Evolutionary conservation across 2,797 vertebrate species (phyloP).

Genomic region (Parauchenoglanis ngamensis): DNA sequence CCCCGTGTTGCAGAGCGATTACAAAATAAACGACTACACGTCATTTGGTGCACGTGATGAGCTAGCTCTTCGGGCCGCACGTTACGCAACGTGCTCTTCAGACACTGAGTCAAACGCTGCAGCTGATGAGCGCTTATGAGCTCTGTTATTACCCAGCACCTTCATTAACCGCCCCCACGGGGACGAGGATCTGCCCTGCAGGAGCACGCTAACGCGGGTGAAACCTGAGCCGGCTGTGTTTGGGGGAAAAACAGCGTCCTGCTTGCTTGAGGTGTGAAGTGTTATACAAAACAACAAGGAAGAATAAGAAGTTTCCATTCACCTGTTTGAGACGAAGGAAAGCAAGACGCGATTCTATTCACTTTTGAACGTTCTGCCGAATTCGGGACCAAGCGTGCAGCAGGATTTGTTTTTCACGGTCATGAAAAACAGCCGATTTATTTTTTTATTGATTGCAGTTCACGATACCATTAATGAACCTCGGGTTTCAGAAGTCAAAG

Average conservation of each 20-base stretch:
- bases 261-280: neutral
- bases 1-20: neutral
- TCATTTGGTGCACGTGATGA: neutral
- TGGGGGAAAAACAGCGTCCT: slow-evolving; percentile 20
- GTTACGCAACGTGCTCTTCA: slow-evolving; percentile 39
- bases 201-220: neutral
- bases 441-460: no score
- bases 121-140: slow-evolving; percentile 34
- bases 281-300: neutral
- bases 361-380: neutral
- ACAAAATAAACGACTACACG: neutral
- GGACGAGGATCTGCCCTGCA: neutral
- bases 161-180: slow-evolving; percentile 23
- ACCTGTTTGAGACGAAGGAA: neutral
- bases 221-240: slow-evolving; percentile 27
- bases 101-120: slow-evolving; percentile 53
- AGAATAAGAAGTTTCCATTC: neutral
- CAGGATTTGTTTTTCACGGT: neutral
- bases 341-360: neutral
- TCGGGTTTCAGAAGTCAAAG: neutral
- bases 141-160: slow-evolving; percentile 46
- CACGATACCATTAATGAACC: no score
- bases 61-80: slow-evolving; percentile 5
- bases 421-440: neutral
- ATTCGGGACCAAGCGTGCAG: neutral